phyloP scores from a whole-genome alignment of 2,113 vertebrate genomes.

The Megalops atlanticus region DNA sequence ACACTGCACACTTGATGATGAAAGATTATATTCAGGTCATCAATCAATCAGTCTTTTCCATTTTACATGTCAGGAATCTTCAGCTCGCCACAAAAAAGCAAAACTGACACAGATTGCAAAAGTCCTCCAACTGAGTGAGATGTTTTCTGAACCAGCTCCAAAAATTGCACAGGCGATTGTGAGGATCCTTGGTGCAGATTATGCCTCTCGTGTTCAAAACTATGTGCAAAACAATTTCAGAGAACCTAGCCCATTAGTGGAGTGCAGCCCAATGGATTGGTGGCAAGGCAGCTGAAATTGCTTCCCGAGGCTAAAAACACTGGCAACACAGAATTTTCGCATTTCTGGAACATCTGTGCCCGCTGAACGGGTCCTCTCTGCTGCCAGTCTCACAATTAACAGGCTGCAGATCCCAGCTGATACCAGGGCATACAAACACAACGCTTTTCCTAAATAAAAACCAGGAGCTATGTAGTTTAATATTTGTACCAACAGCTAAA shows the following conservation, averaged over 20 bases:
- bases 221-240: not conserved
- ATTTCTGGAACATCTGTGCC: not conserved
- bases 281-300: not conserved
- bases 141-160: not conserved
- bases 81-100: too few relatives aligned
- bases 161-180: not conserved
- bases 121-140: not conserved
- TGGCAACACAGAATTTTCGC: not conserved
- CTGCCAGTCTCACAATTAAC: slow-evolving; percentile 1
- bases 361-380: not conserved
- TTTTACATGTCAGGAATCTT: too few relatives aligned
- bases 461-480: not conserved
- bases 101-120: not conserved
- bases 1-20: too few relatives aligned
- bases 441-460: not conserved
- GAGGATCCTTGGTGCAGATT: not conserved
- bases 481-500: not conserved
- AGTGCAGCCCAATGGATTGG: not conserved
- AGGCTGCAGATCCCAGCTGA: not conserved
- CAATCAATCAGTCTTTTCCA: too few relatives aligned
- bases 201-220: not conserved
- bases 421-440: not conserved
- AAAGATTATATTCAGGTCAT: too few relatives aligned
- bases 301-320: not conserved
- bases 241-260: not conserved